These are phyloP conservation scores for Benthosema pterotum DNA, from an alignment of 2,797 vertebrate genomes.

Conservation along the genomic window DNA sequence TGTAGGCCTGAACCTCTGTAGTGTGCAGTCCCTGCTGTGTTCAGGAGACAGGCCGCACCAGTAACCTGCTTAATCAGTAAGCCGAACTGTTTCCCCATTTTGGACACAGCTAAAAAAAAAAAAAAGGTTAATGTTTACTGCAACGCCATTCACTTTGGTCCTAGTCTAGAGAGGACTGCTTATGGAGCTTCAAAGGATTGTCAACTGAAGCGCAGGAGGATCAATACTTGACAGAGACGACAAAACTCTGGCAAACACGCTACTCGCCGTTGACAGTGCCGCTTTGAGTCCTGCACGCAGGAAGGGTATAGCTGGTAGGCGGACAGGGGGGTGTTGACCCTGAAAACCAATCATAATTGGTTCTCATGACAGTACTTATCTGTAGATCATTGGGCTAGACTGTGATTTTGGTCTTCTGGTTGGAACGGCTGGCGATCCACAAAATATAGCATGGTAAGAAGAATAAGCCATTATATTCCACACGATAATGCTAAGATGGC, in stretches of 20 bases:
- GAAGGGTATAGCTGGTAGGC: constrained; percentile 53
- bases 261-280: neutral
- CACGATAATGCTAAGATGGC: constrained; percentile 6
- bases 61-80: neutral
- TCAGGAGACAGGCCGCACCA: neutral
- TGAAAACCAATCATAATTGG: constrained; percentile 73
- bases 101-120: neutral
- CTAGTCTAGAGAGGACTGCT: constrained; percentile 7
- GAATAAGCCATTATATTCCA: constrained; percentile 44
- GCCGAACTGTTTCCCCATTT: neutral
- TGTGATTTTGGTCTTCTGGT: constrained; percentile 50
- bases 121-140: constrained; percentile 16
- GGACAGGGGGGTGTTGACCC: constrained; percentile 74
- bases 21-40: too few species aligned
- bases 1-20: too few species aligned
- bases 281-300: constrained; percentile 23
- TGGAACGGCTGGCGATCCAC: constrained; percentile 42
- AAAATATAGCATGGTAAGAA: constrained; percentile 77
- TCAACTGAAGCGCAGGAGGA: constrained; percentile 9
- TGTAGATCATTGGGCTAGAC: constrained; percentile 7
- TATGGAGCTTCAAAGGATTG: constrained; percentile 5
- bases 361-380: constrained; percentile 72
- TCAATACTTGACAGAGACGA: constrained; percentile 29
- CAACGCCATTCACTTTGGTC: constrained; percentile 1
- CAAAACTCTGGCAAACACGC: constrained; percentile 18